phyloP scores from a whole-genome alignment of 2,113 vertebrate genomes.

The Nipponia nippon region DNA sequence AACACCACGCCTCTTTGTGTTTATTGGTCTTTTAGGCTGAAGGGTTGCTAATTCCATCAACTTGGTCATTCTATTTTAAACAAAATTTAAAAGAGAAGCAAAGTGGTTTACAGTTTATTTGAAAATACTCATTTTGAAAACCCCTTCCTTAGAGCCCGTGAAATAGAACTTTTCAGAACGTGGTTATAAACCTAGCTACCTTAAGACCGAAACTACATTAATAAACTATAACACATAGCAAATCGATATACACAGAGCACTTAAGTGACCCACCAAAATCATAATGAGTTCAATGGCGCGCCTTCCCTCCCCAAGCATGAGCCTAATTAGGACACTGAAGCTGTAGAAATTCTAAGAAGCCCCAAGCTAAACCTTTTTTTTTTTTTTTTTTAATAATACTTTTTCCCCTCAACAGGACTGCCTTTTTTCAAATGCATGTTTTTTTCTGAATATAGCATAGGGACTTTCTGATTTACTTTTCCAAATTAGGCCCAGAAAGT shows the following conservation, averaged over 20 bases:
- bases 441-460: not conserved
- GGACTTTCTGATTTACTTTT: not conserved
- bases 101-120: not conserved
- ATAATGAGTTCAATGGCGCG: not conserved
- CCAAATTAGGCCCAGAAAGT: too few species aligned
- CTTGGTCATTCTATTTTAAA: conserved; percentile 81
- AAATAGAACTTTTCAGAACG: not conserved
- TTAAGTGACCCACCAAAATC: not conserved
- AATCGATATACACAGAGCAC: not conserved
- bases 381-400: not conserved
- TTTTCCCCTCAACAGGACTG: not conserved
- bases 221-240: not conserved
- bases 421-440: not conserved
- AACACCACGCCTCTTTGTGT: conserved; percentile 78
- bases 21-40: conserved; percentile 87
- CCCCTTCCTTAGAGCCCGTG: not conserved
- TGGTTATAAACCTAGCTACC: not conserved
- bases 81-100: not conserved
- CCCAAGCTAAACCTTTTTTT: not conserved
- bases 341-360: not conserved
- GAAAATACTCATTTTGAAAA: not conserved
- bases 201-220: not conserved
- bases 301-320: not conserved
- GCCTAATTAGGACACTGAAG: not conserved
- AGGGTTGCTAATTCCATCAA: conserved; percentile 91